Evolutionary conservation across 2,113 vertebrate genomes (phyloP).

Genomic region (Tachuris rubrigastra): DNA sequence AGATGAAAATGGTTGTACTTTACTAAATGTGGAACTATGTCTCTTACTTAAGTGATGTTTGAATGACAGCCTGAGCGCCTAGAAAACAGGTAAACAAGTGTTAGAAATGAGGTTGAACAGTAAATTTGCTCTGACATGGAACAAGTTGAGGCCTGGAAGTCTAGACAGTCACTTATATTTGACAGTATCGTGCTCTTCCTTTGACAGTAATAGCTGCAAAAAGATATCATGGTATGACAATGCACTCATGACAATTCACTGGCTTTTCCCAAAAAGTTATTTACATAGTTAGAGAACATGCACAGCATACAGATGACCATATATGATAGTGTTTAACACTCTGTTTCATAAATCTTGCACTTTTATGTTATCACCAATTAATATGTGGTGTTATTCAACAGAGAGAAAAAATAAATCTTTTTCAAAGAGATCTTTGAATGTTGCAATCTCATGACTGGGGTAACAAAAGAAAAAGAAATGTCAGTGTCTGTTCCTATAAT

Average conservation of each 20-base stretch:
- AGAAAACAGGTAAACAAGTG: neutral
- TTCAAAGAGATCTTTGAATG: neutral
- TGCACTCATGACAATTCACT: neutral
- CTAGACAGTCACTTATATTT: neutral
- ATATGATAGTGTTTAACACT: neutral
- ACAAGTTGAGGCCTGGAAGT: neutral
- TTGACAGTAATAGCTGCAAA: neutral
- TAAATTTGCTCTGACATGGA: neutral
- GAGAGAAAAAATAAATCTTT: neutral
- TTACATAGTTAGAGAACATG: neutral
- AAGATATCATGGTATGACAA: neutral
- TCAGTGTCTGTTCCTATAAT: neutral
- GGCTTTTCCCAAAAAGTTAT: neutral
- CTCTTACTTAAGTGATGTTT: neutral
- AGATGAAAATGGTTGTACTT: neutral
- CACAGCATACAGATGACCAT: neutral
- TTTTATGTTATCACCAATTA: neutral
- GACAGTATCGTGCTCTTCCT: neutral
- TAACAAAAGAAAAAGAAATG: neutral
- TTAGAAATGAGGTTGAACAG: neutral
- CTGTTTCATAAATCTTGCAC: neutral
- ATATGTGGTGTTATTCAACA: neutral
- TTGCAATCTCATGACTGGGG: neutral
- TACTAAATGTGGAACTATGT: neutral
- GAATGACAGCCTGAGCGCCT: neutral